These are phyloP conservation scores for Nineta flava DNA, from an alignment of 2,888 invertebrate species.

Conservation along the genomic window DNA sequence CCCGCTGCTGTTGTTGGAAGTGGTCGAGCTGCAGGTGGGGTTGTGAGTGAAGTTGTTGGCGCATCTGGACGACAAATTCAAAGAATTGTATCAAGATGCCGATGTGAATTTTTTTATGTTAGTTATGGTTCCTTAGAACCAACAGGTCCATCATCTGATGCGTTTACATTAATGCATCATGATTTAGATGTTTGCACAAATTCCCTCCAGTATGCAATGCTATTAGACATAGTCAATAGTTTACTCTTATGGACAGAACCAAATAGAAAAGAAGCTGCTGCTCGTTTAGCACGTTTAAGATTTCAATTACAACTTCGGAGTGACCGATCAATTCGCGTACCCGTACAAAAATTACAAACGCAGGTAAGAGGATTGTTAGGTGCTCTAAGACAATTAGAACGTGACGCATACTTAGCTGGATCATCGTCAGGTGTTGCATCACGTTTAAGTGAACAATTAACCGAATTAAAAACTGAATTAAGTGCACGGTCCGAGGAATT, in stretches of 20 bases:
- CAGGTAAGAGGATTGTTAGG: constrained; percentile 59
- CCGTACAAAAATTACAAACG: constrained; percentile 84
- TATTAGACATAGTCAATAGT: constrained; percentile 95
- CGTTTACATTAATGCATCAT: constrained; percentile 95
- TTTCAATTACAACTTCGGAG: constrained; percentile 87
- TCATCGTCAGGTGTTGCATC: constrained; percentile 56
- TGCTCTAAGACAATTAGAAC: constrained; percentile 71
- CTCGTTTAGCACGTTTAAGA: constrained; percentile 78
- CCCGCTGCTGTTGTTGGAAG: constrained; percentile 33
- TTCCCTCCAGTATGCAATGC: constrained; percentile 89
- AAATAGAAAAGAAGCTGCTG: constrained; percentile 78
- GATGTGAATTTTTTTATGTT: constrained; percentile 96
- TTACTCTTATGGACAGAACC: constrained; percentile 92
- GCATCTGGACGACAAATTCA: constrained; percentile 49
- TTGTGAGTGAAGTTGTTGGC: constrained; percentile 4
- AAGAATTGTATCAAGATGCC: constrained; percentile 91
- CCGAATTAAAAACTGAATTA: constrained; percentile 60
- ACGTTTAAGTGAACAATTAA: constrained; percentile 36
- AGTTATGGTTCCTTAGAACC: constrained; percentile 71
- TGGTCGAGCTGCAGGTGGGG: constrained; percentile 89
- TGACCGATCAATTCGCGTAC: constrained; percentile 78
- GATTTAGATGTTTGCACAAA: constrained; percentile 97
- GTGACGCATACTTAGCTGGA: constrained; percentile 75
- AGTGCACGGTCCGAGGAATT: constrained; percentile 82
- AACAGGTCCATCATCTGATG: constrained; percentile 62